Base-by-base conservation (phyloP, 1,140 invertebrate species). In the Zaprionus camerounensis region DNA sequence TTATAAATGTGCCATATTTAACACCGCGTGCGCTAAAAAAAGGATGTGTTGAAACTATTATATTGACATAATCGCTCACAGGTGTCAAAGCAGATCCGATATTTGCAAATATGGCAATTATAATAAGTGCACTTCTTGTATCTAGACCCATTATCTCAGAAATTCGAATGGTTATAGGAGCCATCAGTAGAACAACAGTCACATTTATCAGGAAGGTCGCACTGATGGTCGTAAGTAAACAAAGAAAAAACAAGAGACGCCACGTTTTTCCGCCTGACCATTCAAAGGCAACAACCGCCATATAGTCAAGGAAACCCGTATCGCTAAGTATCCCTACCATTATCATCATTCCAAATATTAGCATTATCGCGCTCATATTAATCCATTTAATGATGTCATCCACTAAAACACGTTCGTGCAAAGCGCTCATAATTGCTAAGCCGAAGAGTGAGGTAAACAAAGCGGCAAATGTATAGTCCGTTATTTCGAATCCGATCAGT, bases 261-360 rank as follows among this genome's bases (percentile, higher is more conserved):
- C 97, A 98, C 3, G 96, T 93, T 87, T 94, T 94, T 13, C 97
- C 97, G 77, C 94, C 94, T 0, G 97, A 96, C 56, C 96, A 93
- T 95, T 96, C 81, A 13, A 93, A 93, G 34, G 79, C 71, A n/a
- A 78, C 64, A 6, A 69, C 95, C 13, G 97, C 96, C n/a, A 96
- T 91, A 88, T 95, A 97, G 93, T 98, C 97, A 85, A 98, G 98
- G 79, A 97, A 94, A 6, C 97, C 97, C 13, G 97, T 97, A 87
- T 98, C 97, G 2, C 96, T 95, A 3, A 98, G 93, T 55, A 98
- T 95, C 0, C 96, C 95, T 0, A 98, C 97, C 4, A 98, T 92
- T 2, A 97, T 94, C 97, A 98, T 98, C 97, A 98, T 98, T 7
- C 96, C 96, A 92, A 98, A 97, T 0, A 98, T 93, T 41, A 98